Base-by-base conservation (phyloP, 2,113 vertebrate genomes). In the Microtus montanus region DNA sequence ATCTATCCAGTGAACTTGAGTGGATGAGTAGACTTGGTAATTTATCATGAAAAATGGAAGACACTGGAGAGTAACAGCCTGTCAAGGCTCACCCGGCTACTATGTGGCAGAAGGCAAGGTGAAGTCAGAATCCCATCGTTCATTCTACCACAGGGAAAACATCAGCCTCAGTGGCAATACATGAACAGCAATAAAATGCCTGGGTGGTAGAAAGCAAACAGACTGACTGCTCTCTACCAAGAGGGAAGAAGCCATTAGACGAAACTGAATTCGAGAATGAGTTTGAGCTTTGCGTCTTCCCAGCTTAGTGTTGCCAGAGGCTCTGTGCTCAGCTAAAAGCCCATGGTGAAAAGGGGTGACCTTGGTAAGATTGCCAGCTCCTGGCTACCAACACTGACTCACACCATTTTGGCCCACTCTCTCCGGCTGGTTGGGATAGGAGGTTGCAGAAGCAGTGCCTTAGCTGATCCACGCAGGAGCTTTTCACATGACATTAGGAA, bases 251-350 rank as follows among this genome's bases (percentile, higher is more conserved):
- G 49, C 78, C 92, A n/a, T 82, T 85, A 77, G 63, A 96, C 87
- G 87, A 96, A 63, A 33, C 79, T 92, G 87, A 95, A 91, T 95
- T 97, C 85, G 61, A 95, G 87, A 92, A 92, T 88, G 80, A 61
- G 33, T 26, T 64, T 92, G 95, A 47, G 82, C 92, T 95, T 95
- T 82, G 74, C 30, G 64, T 52, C 94, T 94, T 54, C 84, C n/a
- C 66, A 96, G 35, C 35, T 87, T 66, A 64, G 11, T 63, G 54
- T 78, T 93, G 90, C 71, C 33, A 3, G 91, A 90, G 71, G 79
- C 80, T 91, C 84, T 78, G 61, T 41, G 66, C 66, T 89, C 41
- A 89, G 66, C 9, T 41, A 35, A 94, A 41, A 11, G 91, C 70
- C 73, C 2, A 7, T 2, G 74, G 11, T 54, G 17, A 78, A 70